Percentiles rank a stretch among this genome's conserved stretches.
Conservation (phyloP, 2,113 vertebrate species). For the Chamaea fasciata region DNA sequence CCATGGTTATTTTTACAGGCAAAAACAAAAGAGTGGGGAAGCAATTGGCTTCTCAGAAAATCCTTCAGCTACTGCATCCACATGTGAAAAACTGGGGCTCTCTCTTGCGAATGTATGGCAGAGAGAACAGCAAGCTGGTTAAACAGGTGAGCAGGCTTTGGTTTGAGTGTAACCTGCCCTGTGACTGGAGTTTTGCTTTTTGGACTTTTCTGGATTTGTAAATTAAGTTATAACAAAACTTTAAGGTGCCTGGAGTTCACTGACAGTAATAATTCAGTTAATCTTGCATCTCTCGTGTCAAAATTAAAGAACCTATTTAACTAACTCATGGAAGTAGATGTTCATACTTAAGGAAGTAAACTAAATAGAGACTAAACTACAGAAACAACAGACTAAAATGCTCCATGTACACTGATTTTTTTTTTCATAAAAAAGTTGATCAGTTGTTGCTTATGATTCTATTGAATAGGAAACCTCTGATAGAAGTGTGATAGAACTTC, state of each 20-base stretch:
- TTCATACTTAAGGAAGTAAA: neutral
- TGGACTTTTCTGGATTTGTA: neutral
- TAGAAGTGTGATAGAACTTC: conserved; percentile 97
- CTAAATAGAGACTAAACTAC: neutral
- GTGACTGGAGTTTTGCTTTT: neutral
- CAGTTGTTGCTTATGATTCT: neutral
- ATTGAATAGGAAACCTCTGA: conserved; percentile 87
- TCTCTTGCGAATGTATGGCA: conserved; percentile 95
- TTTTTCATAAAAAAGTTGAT: neutral
- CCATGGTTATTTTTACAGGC: conserved; percentile 68
- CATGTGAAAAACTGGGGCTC: conserved; percentile 99
- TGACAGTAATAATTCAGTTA: neutral
- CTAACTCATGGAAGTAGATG: neutral
- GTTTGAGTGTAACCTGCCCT: neutral
- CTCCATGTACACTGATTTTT: neutral
- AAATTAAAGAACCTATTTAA: neutral
- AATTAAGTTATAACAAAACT: neutral
- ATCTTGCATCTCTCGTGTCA: neutral
- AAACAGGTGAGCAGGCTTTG: conserved; percentile 83
- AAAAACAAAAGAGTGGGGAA: conserved; percentile 98
- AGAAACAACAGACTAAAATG: neutral
- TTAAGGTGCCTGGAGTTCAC: neutral
- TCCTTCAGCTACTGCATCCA: conserved; percentile 95
- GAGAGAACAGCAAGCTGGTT: conserved; percentile 97
- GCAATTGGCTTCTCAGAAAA: conserved; percentile 97